Percentiles rank a stretch among this genome's conserved stretches.
phyloP scores from a whole-genome alignment of 2,113 vertebrate species.

The Alosa alosa region DNA sequence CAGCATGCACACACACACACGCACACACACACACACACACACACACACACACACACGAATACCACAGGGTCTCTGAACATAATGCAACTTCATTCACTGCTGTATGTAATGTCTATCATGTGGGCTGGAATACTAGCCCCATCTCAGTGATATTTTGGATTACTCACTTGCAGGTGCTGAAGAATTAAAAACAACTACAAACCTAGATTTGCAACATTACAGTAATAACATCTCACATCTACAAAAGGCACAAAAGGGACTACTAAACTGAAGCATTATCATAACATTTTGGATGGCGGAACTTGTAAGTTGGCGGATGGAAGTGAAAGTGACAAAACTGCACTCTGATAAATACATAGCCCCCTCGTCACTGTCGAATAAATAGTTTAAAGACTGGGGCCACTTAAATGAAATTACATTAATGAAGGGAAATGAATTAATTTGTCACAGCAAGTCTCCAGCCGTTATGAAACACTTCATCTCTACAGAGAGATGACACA shows the following conservation, averaged over 20 bases:
- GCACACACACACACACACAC: neutral
- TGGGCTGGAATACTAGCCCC: neutral
- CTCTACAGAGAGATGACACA: neutral
- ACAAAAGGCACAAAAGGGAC: neutral
- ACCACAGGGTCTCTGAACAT: neutral
- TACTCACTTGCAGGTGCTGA: neutral
- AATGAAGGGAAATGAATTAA: neutral
- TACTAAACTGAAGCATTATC: neutral
- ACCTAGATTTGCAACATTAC: neutral
- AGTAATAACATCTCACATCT: neutral
- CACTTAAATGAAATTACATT: conserved; percentile 5
- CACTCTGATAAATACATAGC: neutral
- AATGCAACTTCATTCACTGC: neutral
- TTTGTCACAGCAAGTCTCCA: neutral
- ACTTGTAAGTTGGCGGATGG: neutral
- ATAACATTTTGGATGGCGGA: neutral
- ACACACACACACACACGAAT: neutral
- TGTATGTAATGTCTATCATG: neutral
- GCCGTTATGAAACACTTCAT: neutral
- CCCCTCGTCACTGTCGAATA: neutral
- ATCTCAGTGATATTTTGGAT: neutral
- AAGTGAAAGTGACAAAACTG: neutral
- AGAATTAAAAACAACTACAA: neutral
- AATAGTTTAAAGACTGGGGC: neutral
- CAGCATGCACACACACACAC: neutral